Base-by-base conservation (phyloP, 2,888 invertebrate species). In the Eucera pruinosa region DNA sequence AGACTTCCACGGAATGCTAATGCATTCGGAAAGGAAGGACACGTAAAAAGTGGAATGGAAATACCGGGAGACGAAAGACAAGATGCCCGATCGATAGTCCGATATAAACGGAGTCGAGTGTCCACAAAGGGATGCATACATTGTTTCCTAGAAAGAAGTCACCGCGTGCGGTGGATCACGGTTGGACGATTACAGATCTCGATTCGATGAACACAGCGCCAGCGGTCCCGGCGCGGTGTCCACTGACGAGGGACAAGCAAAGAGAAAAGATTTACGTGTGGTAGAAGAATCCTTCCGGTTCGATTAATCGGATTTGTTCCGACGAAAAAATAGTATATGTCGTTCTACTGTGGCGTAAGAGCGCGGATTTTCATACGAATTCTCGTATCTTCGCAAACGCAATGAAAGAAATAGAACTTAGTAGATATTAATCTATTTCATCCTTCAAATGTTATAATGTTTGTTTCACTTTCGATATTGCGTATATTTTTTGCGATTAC, bases 141-240 rank as follows among this genome's bases (percentile, higher is more conserved):
- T 76, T 67, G 71, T 72, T 66, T 76, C 76, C 48, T 48, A 67
- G 71, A 72, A 72, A 66, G 50, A 61, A 76, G 55, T 72, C 74
- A 67, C 70, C 73, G 57, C 58, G 73, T 69, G 76, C 68, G 78
- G 70, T 48, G 43, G 61, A 71, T 62, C 74, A 83, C 67, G 82
- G 71, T 82, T 57, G 80, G 66, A n/a, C 72, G 74, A 74, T 64
- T 78, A 72, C 62, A 52, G 80, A 78, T 70, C 61, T 67, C 79
- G 62, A 72, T 66, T 65, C 76, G 75, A 70, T 66, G 71, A 78
- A 69, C 67, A n/a, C 18, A 15, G 13, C 23, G 13, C 18, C 13
- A 39, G 27, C 15, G 15, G 4, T 7, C 18, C 39, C n/a, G n/a
- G n/a, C n/a, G n/a, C n/a, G n/a, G 9, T 27, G 25, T 45, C 43